Evolutionary conservation across 1,140 invertebrate genomes (phyloP), one percentile per base, ranked within the genome.

Genomic region (Cataglyphis hispanica): DNA sequence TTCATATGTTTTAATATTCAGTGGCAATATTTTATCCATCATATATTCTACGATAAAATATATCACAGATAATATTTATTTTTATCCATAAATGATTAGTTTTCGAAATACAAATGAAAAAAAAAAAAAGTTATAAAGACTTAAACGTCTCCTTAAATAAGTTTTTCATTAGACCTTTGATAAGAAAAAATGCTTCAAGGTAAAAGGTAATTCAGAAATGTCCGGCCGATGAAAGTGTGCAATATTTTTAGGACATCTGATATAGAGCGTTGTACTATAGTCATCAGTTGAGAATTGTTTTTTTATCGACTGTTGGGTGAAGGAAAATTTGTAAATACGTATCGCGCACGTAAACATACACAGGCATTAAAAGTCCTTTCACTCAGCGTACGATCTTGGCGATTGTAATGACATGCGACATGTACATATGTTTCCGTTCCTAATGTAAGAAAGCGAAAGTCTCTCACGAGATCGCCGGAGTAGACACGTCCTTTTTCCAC

Each of bases 391-490:
- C 22, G 85, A 86, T 66, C 50, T 31, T 25, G 22, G 58, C 19
- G 69, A 84, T 80, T 80, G 76, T 80, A 50, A 64, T 43, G 43
- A 64, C 77, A 58, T 22, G 64, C 77, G 77, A 80, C 77, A 80
- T 69, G 10, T 80, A 80, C 64, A 80, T 69, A 70, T 80, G 77
- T 80, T 69, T 64, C 5, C 22, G 77, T 80, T 80, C 53, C 64
- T 80, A 46, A 13, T 22, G 22, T 69, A 56, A 80, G 64, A 80
- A 69, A 80, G 64, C 76, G 67, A 67, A 80, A 69, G 16, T 84
- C 40, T 86, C 19, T 10, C 53, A 60, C 46, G 16, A 19, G 84
- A 61, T 63, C 60, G 61, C 6, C 22, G 34, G 11, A 22, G 50
- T 25, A 37, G 37, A n/a, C 60, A 46, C 63, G 77, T 43, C 31